Evolutionary conservation across 1,140 invertebrate genomes (phyloP), one percentile per base, ranked within the genome.

Genomic region (Antheraea mylitta): DNA sequence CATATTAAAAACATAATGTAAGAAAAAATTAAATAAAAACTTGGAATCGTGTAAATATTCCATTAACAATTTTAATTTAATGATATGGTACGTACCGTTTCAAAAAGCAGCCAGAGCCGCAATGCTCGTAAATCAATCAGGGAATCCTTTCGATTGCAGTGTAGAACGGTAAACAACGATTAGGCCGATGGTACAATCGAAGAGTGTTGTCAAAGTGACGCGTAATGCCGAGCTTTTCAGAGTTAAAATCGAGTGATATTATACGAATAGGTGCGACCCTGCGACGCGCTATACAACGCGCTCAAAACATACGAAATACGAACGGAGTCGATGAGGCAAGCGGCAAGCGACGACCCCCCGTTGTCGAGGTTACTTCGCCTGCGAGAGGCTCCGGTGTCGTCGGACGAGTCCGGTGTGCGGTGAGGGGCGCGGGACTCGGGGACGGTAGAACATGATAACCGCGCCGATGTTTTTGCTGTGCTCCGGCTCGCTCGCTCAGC

Each of bases 391-490:
- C 81, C 84, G 83, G 84, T 81, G 85, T 82, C 84, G 85, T 78
- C 81, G 79, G 80, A 78, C 82, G 82, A 82, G 84, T 78, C 77
- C 78, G 79, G 75, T 74, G 67, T 48, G 62, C 66, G 77, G 64
- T 74, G 19, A 18, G 70, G 53, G 73, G 66, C 64, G 75, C 71
- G 81, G 72, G 73, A 70, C 72, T 71, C 58, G 72, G 38, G 70
- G 65, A 78, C 64, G 80, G 69, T 72, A 78, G 80, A 68, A 77
- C 80, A 82, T 83, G 89, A 88, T 89, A 87, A 89, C 86, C 82
- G 82, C 87, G 84, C 73, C 80, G 81, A 83, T 86, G 88, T 90
- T 90, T 90, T 90, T 90, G 88, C 88, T 78, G 85, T 80, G 81
- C 84, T 88, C 85, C 82, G 78, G 78, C 82, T 83, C 86, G 86